Evolutionary conservation across 2,888 invertebrate species (phyloP).

Genomic region (Abscondita cerata): DNA sequence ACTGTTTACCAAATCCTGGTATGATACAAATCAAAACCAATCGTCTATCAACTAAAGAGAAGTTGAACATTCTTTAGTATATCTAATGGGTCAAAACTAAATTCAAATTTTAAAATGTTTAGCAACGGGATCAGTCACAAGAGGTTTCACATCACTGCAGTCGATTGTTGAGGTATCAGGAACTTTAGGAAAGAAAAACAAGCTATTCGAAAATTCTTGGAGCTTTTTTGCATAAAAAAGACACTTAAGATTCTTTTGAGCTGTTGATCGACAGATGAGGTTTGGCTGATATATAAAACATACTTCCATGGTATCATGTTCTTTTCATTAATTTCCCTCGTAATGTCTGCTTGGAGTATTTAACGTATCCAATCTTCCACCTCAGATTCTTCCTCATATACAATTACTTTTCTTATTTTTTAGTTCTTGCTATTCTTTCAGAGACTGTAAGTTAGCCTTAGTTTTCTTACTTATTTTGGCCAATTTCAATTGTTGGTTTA

Average conservation of each 20-base stretch:
- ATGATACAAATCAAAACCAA: too few species aligned
- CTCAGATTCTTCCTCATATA: neutral
- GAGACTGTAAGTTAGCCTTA: neutral
- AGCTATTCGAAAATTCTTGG: too few species aligned
- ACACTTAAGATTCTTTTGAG: too few species aligned
- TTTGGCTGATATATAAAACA: neutral
- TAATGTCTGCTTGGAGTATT: constrained; percentile 4
- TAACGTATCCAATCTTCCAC: neutral
- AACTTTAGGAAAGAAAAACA: neutral
- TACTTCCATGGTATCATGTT: neutral
- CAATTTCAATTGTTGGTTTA: neutral
- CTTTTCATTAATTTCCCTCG: neutral
- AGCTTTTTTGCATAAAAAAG: too few species aligned
- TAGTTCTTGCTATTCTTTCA: neutral
- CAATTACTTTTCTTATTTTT: neutral
- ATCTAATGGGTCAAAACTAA: neutral
- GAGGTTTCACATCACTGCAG: too few species aligned
- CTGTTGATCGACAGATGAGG: neutral
- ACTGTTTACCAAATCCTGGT: too few species aligned
- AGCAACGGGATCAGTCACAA: too few species aligned
- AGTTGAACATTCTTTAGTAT: too few species aligned
- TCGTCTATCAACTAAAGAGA: too few species aligned
- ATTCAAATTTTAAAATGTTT: too few species aligned
- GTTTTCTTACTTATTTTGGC: neutral
- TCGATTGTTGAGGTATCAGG: too few species aligned